A percentile compares a stretch with the other conserved stretches of the same genome.
Evolutionary conservation across 2,888 invertebrate genomes (phyloP).

Genomic region (Nymphalis polychloros): DNA sequence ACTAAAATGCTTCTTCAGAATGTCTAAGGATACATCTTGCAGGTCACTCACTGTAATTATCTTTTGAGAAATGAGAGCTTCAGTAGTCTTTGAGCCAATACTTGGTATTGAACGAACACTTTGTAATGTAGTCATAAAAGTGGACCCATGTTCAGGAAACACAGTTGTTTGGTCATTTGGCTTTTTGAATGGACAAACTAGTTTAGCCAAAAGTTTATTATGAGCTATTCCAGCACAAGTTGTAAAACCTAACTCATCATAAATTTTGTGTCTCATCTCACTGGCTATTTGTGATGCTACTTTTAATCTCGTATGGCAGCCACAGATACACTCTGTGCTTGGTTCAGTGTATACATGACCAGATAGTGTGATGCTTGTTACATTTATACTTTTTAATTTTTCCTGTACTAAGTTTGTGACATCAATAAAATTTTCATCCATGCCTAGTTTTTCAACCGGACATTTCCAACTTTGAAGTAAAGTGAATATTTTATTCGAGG

Average conservation of each 20-base stretch:
- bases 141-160: conserved; percentile 85
- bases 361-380: conserved; percentile 62
- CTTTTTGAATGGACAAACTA: conserved; percentile 87
- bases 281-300: conserved; percentile 88
- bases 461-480: conserved; percentile 87
- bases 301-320: conserved; percentile 86
- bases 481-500: conserved; percentile 88
- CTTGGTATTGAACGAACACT: conserved; percentile 86
- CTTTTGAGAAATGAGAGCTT: conserved; percentile 84
- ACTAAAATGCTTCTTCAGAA: conserved; percentile 84
- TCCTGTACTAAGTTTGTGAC: conserved; percentile 85
- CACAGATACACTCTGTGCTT: conserved; percentile 85
- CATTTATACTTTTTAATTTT: conserved; percentile 67
- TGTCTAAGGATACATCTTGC: conserved; percentile 81
- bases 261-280: conserved; percentile 87
- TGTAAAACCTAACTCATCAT: conserved; percentile 86
- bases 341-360: conserved; percentile 83
- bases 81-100: conserved; percentile 87
- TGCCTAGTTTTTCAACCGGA: conserved; percentile 89
- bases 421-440: conserved; percentile 93
- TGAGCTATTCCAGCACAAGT: conserved; percentile 92
- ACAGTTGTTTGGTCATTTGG: conserved; percentile 92
- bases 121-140: conserved; percentile 84
- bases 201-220: conserved; percentile 91
- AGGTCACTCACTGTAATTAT: conserved; percentile 86